Evolutionary conservation across 2,888 invertebrate genomes (phyloP), one percentile per base, ranked within the genome.

Genomic region (Dynastes maya): DNA sequence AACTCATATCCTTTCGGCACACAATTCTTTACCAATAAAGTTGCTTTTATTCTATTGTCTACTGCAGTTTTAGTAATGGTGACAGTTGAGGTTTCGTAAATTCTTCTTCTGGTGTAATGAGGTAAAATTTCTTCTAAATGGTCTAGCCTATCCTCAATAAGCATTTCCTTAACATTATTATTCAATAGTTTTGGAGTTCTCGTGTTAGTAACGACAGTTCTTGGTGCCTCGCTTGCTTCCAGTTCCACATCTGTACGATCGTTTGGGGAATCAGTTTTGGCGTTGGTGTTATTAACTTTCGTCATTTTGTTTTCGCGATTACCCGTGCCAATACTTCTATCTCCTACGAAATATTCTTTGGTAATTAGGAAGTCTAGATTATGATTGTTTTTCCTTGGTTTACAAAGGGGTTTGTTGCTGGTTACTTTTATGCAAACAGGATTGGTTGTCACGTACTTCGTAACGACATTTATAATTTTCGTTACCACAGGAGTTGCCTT

Each of bases 121-220:
- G 89, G 89, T 51, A 89, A 79, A 76, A 89, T 85, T 2, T 86
- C 86, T 82, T 88, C 88, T 53, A 89, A 81, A 70, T 88, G 87
- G 81, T 88, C 87, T 68, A 89, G 80, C 68, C 88, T 82, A 81
- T 89, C 88, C 81, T 89, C 88, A 64, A 89, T 88, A 63, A 88
- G 82, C 81, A 88, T 74, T 32, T 88, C 87, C 51, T 85, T 81
- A 16, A 86, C 75, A 78, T 67, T 83, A 75, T 51, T 83, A 22
- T 80, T 68, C 0, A 82, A 76, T 37, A 88, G 83, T 11, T 63
- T 40, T 2, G 88, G 87, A 1, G 87, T 88, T 80, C 82, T 68
- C 13, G 11, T 68, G 78, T 63, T 76, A 51, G 65, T 82, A 1
- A 63, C 72, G 53, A 83, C 81, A 13, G 77, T 78, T 22, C 81